phyloP scores from a whole-genome alignment of 2,888 invertebrate genomes.

The Catocala nupta region DNA sequence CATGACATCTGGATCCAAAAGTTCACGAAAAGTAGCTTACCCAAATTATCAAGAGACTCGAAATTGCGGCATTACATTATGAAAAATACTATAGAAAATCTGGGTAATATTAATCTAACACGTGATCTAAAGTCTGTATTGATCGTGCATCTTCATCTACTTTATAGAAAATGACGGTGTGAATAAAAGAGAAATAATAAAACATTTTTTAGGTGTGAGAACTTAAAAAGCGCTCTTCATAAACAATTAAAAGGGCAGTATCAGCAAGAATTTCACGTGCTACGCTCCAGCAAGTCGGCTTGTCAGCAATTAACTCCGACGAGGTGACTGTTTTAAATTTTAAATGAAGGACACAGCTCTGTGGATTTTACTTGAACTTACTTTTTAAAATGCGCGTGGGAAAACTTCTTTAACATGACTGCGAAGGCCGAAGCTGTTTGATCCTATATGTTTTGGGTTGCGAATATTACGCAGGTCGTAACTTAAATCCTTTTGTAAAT shows the following conservation, averaged over 20 bases:
- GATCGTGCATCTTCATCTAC: too few species aligned
- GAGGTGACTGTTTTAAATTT: slow-evolving; percentile 60
- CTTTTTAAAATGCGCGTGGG: slow-evolving; percentile 58
- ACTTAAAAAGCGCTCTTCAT: slow-evolving; percentile 6
- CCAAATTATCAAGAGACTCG: too few species aligned
- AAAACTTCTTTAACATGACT: slow-evolving; percentile 41
- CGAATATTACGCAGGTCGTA: slow-evolving; percentile 12
- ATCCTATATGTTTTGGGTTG: slow-evolving; percentile 18
- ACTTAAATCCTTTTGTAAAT: neutral
- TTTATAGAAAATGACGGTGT: too few species aligned
- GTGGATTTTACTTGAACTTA: slow-evolving; percentile 57
- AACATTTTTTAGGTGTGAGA: neutral
- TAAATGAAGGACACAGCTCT: slow-evolving; percentile 61
- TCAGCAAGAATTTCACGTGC: slow-evolving; percentile 23
- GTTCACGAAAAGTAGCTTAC: too few species aligned
- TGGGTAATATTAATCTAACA: too few species aligned
- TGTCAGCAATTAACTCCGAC: slow-evolving; percentile 59
- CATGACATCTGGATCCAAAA: too few species aligned
- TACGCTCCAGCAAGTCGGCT: slow-evolving; percentile 35
- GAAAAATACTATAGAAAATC: too few species aligned
- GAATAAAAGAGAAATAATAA: too few species aligned
- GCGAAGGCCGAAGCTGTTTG: slow-evolving; percentile 28
- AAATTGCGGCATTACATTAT: too few species aligned
- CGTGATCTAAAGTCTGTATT: too few species aligned
- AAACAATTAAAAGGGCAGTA: slow-evolving; percentile 21